phyloP scores from a whole-genome alignment of 2,888 invertebrate species.

The Cosmia pyralina region DNA sequence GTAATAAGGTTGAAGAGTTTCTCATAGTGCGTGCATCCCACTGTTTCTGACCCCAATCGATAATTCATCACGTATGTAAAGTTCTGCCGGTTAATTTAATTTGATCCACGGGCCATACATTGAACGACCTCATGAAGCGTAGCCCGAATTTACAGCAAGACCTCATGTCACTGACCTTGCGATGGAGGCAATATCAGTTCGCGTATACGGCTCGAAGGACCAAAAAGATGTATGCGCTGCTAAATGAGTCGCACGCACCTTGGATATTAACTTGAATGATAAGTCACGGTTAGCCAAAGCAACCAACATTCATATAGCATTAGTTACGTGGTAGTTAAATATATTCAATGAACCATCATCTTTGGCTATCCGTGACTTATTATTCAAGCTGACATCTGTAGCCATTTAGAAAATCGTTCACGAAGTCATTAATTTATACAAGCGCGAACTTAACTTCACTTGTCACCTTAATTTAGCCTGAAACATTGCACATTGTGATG shows the following conservation, averaged over 20 bases:
- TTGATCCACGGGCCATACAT: neutral
- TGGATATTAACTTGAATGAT: too few species aligned
- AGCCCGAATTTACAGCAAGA: neutral
- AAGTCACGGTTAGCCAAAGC: too few species aligned
- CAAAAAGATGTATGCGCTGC: neutral
- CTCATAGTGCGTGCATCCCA: neutral
- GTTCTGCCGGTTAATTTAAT: neutral
- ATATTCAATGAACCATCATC: too few species aligned
- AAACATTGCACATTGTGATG: constrained; percentile 35
- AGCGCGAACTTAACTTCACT: constrained; percentile 10
- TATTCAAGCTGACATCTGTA: too few species aligned
- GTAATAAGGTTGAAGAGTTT: neutral
- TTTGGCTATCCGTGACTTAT: too few species aligned
- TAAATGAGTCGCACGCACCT: too few species aligned
- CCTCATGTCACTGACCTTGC: neutral
- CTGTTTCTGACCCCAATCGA: too few species aligned
- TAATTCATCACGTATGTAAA: neutral
- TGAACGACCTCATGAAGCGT: neutral
- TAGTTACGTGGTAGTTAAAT: too few species aligned
- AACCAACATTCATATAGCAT: too few species aligned
- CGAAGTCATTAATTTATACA: neutral
- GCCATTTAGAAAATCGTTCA: neutral
- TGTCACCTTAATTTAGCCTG: constrained; percentile 5
- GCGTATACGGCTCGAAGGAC: neutral
- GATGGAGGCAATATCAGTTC: constrained; percentile 9